These are phyloP conservation scores for Electrona antarctica DNA, from an alignment of 2,113 vertebrate species.

Conservation along the genomic window DNA sequence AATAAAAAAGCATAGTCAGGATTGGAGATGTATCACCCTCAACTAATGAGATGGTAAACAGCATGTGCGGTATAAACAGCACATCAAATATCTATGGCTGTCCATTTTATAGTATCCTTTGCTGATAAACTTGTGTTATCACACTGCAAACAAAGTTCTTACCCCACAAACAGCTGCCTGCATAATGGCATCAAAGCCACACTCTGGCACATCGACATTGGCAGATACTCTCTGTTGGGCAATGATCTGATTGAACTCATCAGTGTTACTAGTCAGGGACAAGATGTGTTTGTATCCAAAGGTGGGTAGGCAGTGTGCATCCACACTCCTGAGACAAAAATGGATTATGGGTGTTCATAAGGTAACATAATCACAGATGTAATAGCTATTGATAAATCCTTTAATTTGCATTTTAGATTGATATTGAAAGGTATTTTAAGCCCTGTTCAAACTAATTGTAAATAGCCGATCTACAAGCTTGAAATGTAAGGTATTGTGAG, in stretches of 20 bases:
- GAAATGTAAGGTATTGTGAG: too few species aligned
- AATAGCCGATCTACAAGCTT: not conserved
- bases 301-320: slow-evolving; percentile 81
- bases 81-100: too few species aligned
- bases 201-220: slow-evolving; percentile 90
- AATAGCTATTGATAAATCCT: not conserved
- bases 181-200: slow-evolving; percentile 97
- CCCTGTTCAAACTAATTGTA: too few species aligned
- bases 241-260: slow-evolving; percentile 92
- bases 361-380: not conserved
- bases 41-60: not conserved
- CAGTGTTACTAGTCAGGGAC: slow-evolving; percentile 86
- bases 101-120: too few species aligned
- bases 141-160: slow-evolving; percentile 30
- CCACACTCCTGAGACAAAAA: slow-evolving; percentile 76
- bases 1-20: slow-evolving; percentile 12
- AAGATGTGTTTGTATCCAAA: slow-evolving; percentile 96
- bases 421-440: not conserved
- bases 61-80: not conserved
- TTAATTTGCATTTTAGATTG: not conserved
- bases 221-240: slow-evolving; percentile 87
- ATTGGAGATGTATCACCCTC: not conserved
- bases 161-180: slow-evolving; percentile 98
- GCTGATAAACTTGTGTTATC: not conserved
- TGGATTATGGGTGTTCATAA: not conserved